Conservation (phyloP, 2,888 invertebrate species). For the Alloscopus bannaensis region DNA sequence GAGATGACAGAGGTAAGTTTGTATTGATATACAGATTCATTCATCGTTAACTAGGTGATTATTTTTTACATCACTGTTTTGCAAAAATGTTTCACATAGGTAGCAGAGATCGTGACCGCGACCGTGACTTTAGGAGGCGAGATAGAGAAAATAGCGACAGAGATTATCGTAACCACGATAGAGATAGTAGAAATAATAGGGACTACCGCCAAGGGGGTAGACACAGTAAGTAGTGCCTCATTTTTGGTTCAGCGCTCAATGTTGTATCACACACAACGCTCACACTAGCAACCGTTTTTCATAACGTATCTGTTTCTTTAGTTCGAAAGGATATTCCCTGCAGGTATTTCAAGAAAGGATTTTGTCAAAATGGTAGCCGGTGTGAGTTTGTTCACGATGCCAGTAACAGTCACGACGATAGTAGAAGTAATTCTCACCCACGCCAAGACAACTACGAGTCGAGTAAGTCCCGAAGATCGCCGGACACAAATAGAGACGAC, state of each 20-base stretch:
- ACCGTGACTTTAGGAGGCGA: slow-evolving; percentile 49
- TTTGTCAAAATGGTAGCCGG: slow-evolving; percentile 87
- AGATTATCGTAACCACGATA: slow-evolving; percentile 70
- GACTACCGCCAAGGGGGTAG: slow-evolving; percentile 77
- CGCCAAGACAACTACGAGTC: slow-evolving; percentile 16
- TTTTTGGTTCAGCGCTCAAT: neutral
- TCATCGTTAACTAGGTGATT: neutral
- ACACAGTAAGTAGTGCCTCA: slow-evolving; percentile 75
- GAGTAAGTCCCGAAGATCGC: slow-evolving; percentile 20
- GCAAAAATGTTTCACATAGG: no score
- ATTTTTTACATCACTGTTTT: neutral
- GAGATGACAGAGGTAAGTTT: slow-evolving; percentile 75
- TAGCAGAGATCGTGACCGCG: slow-evolving; percentile 46
- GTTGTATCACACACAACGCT: neutral
- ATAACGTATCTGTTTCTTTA: slow-evolving; percentile 30
- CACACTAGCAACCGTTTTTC: neutral
- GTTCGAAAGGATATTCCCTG: slow-evolving; percentile 77
- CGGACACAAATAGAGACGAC: slow-evolving; percentile 19
- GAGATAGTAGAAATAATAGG: slow-evolving; percentile 44
- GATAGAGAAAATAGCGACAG: slow-evolving; percentile 54
- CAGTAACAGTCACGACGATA: slow-evolving; percentile 20
- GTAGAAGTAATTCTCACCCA: slow-evolving; percentile 10
- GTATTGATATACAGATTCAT: neutral
- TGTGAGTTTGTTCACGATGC: slow-evolving; percentile 89
- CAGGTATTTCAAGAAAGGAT: slow-evolving; percentile 87